A percentile compares a stretch with the other conserved stretches of the same genome.
Conservation (phyloP, 1,140 invertebrate genomes). For the Geopemphigus sp. region DNA sequence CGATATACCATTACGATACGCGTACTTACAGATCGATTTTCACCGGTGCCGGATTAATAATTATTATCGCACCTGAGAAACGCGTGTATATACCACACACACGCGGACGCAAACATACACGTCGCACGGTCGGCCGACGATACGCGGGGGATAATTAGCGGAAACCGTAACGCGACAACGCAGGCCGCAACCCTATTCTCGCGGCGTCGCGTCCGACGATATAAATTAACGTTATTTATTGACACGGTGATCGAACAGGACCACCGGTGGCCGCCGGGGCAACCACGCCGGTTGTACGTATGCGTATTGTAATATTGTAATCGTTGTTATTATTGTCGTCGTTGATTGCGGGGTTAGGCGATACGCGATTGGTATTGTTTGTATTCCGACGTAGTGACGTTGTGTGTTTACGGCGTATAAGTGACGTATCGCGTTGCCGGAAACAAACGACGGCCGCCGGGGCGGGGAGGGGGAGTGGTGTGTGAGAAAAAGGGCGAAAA, state of each 20-base stretch:
- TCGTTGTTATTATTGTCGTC: not conserved
- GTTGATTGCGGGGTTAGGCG: not conserved
- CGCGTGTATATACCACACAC: too few relatives aligned
- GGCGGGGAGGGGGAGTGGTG: too few relatives aligned
- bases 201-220: constrained; percentile 12
- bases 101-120: not conserved
- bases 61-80: constrained; percentile 4
- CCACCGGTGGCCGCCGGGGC: too few relatives aligned
- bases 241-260: constrained; percentile 24
- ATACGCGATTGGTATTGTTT: not conserved
- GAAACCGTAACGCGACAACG: constrained; percentile 10
- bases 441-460: not conserved
- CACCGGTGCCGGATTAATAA: constrained; percentile 3
- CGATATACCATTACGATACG: too few relatives aligned
- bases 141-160: constrained; percentile 6
- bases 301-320: not conserved
- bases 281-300: too few relatives aligned
- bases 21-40: constrained; percentile 12
- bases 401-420: not conserved
- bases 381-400: too few relatives aligned
- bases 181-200: constrained; percentile 5
- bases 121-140: constrained; percentile 20
- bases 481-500: not conserved
- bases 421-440: not conserved
- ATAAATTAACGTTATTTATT: constrained; percentile 1